Percentiles rank a stretch among this genome's conserved stretches.
phyloP scores from a whole-genome alignment of 2,888 invertebrate genomes.

The Epistrophe eligans region DNA sequence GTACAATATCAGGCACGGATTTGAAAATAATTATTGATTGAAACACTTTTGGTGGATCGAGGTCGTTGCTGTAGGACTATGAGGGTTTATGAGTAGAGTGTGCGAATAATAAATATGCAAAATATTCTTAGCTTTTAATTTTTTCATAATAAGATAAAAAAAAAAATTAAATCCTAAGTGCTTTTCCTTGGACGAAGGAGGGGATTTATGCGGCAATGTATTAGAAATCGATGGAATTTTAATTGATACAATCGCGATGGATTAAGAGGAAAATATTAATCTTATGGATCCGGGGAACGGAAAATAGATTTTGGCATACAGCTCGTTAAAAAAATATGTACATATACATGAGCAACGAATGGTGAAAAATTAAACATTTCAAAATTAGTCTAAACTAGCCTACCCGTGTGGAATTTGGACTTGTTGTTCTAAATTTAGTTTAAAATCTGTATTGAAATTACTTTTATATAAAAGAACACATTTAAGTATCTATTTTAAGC shows the following conservation, averaged over 20 bases:
- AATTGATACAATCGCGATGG: not conserved
- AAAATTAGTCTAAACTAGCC: too few relatives aligned
- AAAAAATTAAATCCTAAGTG: not conserved
- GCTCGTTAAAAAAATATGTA: too few relatives aligned
- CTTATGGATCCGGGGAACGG: too few relatives aligned
- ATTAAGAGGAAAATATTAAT: too few relatives aligned
- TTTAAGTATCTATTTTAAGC: too few relatives aligned
- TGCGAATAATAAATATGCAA: conserved; percentile 1
- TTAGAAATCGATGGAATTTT: not conserved
- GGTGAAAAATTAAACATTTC: too few relatives aligned
- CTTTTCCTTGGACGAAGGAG: not conserved
- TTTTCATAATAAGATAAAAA: not conserved
- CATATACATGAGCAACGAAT: too few relatives aligned
- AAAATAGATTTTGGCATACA: not conserved
- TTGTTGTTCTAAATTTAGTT: too few relatives aligned
- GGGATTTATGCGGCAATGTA: not conserved
- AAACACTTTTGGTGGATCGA: not conserved
- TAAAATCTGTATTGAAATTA: too few relatives aligned
- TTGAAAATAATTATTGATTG: not conserved
- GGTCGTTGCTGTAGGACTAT: not conserved
- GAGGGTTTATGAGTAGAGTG: not conserved
- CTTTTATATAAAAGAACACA: too few relatives aligned
- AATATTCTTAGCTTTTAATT: not conserved
- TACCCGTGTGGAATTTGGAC: too few relatives aligned
- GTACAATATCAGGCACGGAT: conserved; percentile 3